Evolutionary conservation across 2,888 invertebrate species (phyloP), one percentile per base, ranked within the genome.

Genomic region (Ariolimax columbianus): DNA sequence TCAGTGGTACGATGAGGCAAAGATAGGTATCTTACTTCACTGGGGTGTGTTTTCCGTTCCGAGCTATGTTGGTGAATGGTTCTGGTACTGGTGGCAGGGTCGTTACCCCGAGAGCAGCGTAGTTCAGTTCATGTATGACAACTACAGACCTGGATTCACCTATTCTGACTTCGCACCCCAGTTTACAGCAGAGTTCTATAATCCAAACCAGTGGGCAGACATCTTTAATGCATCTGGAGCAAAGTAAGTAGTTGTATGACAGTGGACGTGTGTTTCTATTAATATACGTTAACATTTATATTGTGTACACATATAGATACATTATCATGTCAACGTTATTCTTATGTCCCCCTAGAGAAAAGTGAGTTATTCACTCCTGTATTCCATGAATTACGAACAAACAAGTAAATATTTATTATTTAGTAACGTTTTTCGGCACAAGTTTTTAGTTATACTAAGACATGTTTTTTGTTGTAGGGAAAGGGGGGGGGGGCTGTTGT

Each of bases 111-210:
- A 33, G 4, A 26, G 2, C 19, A 38, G 26, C 17, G 33, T 83
- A 36, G 91, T 93, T 6, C 87, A 92, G 26, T 98, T 97, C 93
- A 98, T 99, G 97, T 94, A 95, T 51, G 95, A 96, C 55, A 97
- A 97, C 92, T 98, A 97, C 94, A 96, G 96, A 83, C 97, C 97
- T 3, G 96, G 95, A 79, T 98, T 97, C 91, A 96, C 97, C 0
- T 99, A 99, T 94, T 97, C 97, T 92, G 97, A 98, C 85, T 98
- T 99, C 94, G 98, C 96, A 0, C 95, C 95, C 36, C 79, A 97
- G 92, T 98, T 99, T 91, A 97, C 96, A 68, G 92, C 98, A 0
- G 97, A 98, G 93, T 97, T 98, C 91, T 99, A 97, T 92, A 96
- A 98, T 93, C 96, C 98, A 0, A 95, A 95, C 0, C 95, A 96